Percentiles rank a stretch among this genome's conserved stretches.
Evolutionary conservation across 2,113 vertebrate species (phyloP).

Genomic region (Tychaedon coryphoeus): DNA sequence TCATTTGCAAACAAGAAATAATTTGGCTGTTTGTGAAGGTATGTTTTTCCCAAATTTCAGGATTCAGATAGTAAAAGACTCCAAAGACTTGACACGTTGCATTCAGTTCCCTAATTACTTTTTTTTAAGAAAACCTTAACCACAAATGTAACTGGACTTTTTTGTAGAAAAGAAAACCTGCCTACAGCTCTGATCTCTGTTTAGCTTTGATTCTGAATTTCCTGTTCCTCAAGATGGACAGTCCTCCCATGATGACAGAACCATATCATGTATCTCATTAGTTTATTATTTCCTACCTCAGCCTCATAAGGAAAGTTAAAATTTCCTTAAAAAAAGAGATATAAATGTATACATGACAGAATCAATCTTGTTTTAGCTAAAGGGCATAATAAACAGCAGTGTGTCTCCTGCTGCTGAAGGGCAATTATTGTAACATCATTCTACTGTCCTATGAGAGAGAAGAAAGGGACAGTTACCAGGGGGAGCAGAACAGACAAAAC

Average conservation of each 20-base stretch:
- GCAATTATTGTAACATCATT: conserved; percentile 52
- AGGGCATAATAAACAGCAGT: conserved; percentile 48
- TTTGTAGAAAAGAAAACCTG: not conserved
- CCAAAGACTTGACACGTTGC: not conserved
- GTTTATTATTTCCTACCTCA: conserved; percentile 28
- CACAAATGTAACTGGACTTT: not conserved
- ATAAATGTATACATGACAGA: conserved; percentile 64
- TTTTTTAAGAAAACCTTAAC: not conserved
- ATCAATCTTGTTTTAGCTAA: conserved; percentile 63
- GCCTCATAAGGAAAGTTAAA: conserved; percentile 30
- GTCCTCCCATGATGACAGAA: not conserved
- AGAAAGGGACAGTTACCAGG: not conserved
- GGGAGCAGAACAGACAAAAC: not conserved
- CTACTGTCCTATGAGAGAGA: not conserved
- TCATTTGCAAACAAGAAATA: not conserved
- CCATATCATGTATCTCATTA: not conserved
- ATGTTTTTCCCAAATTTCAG: not conserved
- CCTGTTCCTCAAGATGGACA: not conserved
- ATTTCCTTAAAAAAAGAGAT: conserved; percentile 8
- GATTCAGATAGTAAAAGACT: not conserved
- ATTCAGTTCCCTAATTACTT: not conserved
- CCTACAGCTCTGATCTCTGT: not conserved
- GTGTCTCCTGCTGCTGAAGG: conserved; percentile 46
- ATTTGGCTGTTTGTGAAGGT: not conserved
- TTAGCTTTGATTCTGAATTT: not conserved